A percentile compares a stretch with the other conserved stretches of the same genome.
These are phyloP conservation scores for Mobula hypostoma DNA, from an alignment of 2,113 vertebrate genomes.

Conservation along the genomic window DNA sequence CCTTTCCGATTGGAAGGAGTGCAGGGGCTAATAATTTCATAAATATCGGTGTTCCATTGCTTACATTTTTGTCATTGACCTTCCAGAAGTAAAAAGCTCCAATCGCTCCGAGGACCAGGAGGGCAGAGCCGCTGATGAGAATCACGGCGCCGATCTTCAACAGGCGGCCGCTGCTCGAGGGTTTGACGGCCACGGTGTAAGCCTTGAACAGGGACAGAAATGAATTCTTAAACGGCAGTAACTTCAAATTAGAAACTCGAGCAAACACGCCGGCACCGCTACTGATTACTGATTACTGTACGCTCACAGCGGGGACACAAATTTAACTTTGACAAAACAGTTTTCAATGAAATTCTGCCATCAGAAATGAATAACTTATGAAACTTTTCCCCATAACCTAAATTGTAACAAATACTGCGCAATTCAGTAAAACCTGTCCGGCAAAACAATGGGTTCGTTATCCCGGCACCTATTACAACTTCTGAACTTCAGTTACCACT, in stretches of 20 bases:
- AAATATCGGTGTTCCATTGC: slow-evolving; percentile 36
- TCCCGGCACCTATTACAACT: background rate
- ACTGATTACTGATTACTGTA: too few species aligned
- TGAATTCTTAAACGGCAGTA: background rate
- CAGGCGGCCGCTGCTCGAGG: slow-evolving; percentile 56
- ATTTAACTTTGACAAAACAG: background rate
- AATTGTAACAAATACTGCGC: background rate
- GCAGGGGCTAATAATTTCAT: background rate
- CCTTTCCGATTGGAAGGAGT: background rate
- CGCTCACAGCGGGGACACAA: background rate
- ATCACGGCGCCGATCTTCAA: slow-evolving; percentile 67
- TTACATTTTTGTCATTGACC: slow-evolving; percentile 72
- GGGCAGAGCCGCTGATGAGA: slow-evolving; percentile 65
- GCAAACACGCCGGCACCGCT: background rate
- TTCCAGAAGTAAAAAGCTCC: slow-evolving; percentile 85
- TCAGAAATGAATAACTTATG: background rate
- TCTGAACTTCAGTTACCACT: background rate
- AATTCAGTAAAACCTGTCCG: background rate
- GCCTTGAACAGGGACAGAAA: slow-evolving; percentile 50
- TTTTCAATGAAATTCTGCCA: background rate
- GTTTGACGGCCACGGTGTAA: slow-evolving; percentile 49
- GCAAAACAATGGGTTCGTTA: background rate
- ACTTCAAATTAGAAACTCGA: background rate
- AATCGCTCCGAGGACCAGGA: slow-evolving; percentile 75
- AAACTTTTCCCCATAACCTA: background rate